Conservation (phyloP, 2,113 vertebrate species). For the Apeltes quadracus region DNA sequence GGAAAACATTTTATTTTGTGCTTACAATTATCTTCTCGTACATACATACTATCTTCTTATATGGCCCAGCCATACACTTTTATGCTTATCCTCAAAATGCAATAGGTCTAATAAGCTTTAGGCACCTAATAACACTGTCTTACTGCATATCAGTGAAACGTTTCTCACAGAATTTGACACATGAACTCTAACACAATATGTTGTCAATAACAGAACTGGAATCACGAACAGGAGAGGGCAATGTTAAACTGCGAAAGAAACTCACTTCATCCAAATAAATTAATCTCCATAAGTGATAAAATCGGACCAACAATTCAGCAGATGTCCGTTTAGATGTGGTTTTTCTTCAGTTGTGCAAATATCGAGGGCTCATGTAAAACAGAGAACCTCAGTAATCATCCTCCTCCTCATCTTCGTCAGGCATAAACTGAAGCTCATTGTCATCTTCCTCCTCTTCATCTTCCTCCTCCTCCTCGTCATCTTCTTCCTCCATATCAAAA, state of each 20-base stretch:
- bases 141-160: conserved; percentile 44
- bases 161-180: conserved; percentile 48
- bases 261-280: conserved; percentile 66
- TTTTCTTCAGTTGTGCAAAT: conserved; percentile 42
- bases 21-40: conserved; percentile 58
- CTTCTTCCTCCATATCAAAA: conserved; percentile 82
- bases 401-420: conserved; percentile 73
- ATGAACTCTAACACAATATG: conserved; percentile 20
- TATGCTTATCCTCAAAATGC: conserved; percentile 46
- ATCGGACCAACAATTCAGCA: conserved; percentile 38
- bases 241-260: conserved; percentile 48
- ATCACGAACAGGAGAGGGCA: conserved; percentile 39
- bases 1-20: conserved; percentile 76
- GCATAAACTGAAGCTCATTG: conserved; percentile 65
- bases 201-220: conserved; percentile 21
- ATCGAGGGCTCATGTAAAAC: conserved; percentile 19
- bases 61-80: conserved; percentile 74
- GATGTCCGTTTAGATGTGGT: conserved; percentile 22
- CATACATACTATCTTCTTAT: conserved; percentile 51
- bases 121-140: conserved; percentile 58
- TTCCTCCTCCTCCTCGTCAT: conserved; percentile 73
- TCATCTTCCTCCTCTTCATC: conserved; percentile 61
- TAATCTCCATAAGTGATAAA: conserved; percentile 57
- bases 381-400: conserved; percentile 74
- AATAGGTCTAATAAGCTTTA: conserved; percentile 45